Base-by-base conservation (phyloP, 1,140 invertebrate species). In the Halictus rubicundus region DNA sequence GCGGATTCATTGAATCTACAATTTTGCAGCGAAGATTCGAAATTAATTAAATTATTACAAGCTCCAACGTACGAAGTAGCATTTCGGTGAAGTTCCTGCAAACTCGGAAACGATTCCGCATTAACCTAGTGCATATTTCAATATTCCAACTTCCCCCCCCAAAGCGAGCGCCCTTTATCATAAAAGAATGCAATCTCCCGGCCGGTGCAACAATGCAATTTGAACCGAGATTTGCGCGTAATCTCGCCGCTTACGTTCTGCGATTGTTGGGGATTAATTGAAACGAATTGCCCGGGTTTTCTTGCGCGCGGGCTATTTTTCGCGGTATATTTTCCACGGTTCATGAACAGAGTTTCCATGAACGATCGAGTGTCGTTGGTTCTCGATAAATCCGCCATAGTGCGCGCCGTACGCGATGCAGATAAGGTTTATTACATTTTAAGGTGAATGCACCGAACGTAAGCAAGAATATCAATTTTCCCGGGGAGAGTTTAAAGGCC, bases 381-480 rank as follows among this genome's bases (percentile, higher is more conserved):
- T 69, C 71, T 60, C 68, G 46, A 84, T 66, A 61, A 80, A 84
- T 80, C 49, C 59, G 19, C 57, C 52, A 61, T 60, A 68, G 52
- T 21, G 73, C 46, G 52, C 64, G 27, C 37, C 59, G 46, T 52
- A 49, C 52, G 32, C 23, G 25, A 52, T 72, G 75, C 37, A 54
- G 59, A 73, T 68, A 61, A 82, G 79, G 70, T 85, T 85, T 85
- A 81, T 85, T 75, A 68, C 74, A 27, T 75, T 82, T 85, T 82
- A 82, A 68, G 65, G 46, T 25, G 75, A 72, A 60, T 46, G 37
- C 68, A 27, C 23, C 54, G 32, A 68, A 54, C 54, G 65, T 72
- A 71, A 75, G 70, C 69, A 78, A 69, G 78, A 84, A 84, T 78
- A 84, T 85, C 73, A 85, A 85, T 85, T 85, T 85, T 85, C 70